Evolutionary conservation across 2,888 invertebrate species (phyloP), one percentile per base, ranked within the genome.

Genomic region (Congeria kusceri): DNA sequence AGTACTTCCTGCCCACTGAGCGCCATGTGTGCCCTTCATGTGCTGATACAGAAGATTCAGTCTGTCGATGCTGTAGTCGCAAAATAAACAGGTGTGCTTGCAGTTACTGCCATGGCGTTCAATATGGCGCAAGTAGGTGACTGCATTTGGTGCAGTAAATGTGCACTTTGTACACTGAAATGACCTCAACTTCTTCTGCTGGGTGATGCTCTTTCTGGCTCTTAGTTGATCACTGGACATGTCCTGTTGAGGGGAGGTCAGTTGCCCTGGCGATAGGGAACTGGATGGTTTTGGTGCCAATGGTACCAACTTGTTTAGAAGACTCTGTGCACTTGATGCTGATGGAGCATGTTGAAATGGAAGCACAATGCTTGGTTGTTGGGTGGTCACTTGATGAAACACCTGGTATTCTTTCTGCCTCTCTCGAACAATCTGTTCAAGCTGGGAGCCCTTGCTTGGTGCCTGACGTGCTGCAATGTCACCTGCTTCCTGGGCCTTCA

Each of bases 61-160:
- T 29, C 90, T 81, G 64, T 92, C 90, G 28, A 91, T 89, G 68
- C 92, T 92, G 86, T 92, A 92, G 77, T 92, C 91, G 83, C 92
- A 92, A 77, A 87, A 89, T 58, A 87, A 83, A 71, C 91, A 91
- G 7, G 87, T 90, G 59, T 90, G 90, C n/a, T 87, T 84, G 68
- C 89, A 85, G 65, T 89, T 89, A 69, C 89, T 89, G n/a, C 89
- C 90, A 83, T 91, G 91, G 27, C 88, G 69, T 53, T 90, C 89
- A 59, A 88, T 88, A 72, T 91, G 91, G 4, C 89, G 83, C 9
- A 88, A 85, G 61, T 89, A 91, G 0, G 89, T 89, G 5, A 87
- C 86, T 13, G 87, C 81, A 80, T 86, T 88, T 11, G 89, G 88
- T 29, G 88, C 88, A 2, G 87, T 88, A 71, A 89, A 92, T 27